A percentile compares a stretch with the other conserved stretches of the same genome.
These are phyloP conservation scores for Ephestia elutella DNA, from an alignment of 1,140 invertebrate species.

Conservation along the genomic window DNA sequence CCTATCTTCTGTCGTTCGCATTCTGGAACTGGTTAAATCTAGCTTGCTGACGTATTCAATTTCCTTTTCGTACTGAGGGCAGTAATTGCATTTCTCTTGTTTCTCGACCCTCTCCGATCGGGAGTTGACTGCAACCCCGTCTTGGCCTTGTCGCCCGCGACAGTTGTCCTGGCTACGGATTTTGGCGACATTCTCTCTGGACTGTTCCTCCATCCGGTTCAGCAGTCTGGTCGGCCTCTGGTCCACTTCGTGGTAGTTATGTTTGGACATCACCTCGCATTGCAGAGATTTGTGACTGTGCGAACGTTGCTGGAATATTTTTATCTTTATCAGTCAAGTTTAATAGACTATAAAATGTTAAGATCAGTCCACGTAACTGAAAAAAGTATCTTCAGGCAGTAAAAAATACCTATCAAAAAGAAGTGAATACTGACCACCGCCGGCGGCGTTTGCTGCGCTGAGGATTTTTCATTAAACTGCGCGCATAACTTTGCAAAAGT, in stretches of 20 bases:
- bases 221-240: slow-evolving; percentile 26
- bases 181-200: slow-evolving; percentile 35
- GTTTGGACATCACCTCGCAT: slow-evolving; percentile 43
- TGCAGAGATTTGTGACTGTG: slow-evolving; percentile 64
- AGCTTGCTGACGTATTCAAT: slow-evolving; percentile 47
- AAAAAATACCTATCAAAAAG: no score
- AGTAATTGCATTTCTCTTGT: slow-evolving; percentile 34
- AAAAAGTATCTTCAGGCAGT: no score
- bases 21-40: slow-evolving; percentile 29
- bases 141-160: slow-evolving; percentile 28
- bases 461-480: slow-evolving; percentile 41
- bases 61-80: slow-evolving; percentile 35
- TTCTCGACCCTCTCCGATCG: slow-evolving; percentile 9
- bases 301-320: slow-evolving; percentile 34
- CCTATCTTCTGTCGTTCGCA: slow-evolving; percentile 27
- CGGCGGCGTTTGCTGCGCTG: slow-evolving; percentile 15
- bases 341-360: no score
- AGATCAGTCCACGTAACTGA: no score
- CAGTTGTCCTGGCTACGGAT: slow-evolving; percentile 46
- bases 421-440: slow-evolving; percentile 32
- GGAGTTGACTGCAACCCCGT: slow-evolving; percentile 20
- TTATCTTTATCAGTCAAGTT: not conserved
- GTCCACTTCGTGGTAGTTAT: slow-evolving; percentile 28
- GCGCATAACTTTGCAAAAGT: slow-evolving; percentile 59
- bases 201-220: slow-evolving; percentile 27